These are phyloP conservation scores for Phalangium opilio DNA, from an alignment of 2,888 invertebrate species.

Conservation along the genomic window DNA sequence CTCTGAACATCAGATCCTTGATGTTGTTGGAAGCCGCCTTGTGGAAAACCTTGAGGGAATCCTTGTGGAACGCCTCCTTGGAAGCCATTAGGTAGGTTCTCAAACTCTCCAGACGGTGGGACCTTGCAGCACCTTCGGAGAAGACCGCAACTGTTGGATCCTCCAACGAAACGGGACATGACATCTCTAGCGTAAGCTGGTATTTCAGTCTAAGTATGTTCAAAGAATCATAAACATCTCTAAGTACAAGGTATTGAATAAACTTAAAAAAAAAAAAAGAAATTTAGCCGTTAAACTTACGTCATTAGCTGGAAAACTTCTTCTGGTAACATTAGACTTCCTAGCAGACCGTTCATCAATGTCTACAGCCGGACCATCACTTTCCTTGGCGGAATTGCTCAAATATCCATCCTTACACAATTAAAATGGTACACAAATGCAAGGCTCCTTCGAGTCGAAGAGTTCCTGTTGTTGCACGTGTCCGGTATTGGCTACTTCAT, in stretches of 20 bases:
- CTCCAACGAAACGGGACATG: constrained; percentile 19
- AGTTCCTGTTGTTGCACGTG: not conserved
- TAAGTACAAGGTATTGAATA: no score
- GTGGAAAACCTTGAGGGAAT: not conserved
- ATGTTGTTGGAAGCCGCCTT: not conserved
- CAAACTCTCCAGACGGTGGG: constrained; percentile 1
- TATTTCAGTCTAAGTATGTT: constrained; percentile 6
- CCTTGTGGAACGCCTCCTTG: not conserved
- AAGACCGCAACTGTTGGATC: constrained; percentile 19
- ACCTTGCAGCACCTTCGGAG: constrained; percentile 20
- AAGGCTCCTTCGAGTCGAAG: constrained; percentile 8
- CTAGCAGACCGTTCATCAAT: constrained; percentile 9
- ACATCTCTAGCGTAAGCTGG: constrained; percentile 21
- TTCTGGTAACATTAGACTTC: not conserved
- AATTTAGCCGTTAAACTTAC: not conserved
- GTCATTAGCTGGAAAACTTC: not conserved
- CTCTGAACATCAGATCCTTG: not conserved
- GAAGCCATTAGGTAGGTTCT: no score
- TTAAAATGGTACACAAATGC: constrained; percentile 22
- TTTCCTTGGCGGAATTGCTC: constrained; percentile 9
- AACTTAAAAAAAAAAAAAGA: no score
- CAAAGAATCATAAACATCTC: no score
- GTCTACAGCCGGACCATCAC: not conserved
- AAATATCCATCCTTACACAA: constrained; percentile 21
- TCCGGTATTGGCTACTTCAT: not conserved